Conservation (phyloP, 1,140 invertebrate species). For the Monochamus saltuarius region DNA sequence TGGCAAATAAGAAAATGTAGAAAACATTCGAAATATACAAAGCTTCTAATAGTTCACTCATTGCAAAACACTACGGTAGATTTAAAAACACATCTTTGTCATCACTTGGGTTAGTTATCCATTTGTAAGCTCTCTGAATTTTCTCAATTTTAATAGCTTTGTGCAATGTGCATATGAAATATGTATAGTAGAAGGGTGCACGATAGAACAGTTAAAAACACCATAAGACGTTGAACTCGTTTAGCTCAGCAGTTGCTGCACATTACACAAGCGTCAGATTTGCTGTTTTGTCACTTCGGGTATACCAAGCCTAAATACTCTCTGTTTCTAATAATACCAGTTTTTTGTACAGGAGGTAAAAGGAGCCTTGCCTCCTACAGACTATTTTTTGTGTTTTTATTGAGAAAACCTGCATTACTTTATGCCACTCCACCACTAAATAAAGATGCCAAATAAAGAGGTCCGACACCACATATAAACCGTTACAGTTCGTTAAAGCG, state of each 20-base stretch:
- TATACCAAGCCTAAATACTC: conserved; percentile 1
- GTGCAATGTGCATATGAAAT: conserved; percentile 37
- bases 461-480: no score
- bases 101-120: conserved; percentile 20
- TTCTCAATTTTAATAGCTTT: conserved; percentile 27
- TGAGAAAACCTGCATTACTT: conserved; percentile 13
- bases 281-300: not conserved
- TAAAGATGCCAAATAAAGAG: no score
- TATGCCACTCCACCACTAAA: not conserved
- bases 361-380: conserved; percentile 20
- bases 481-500: no score
- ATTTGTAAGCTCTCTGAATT: conserved; percentile 15
- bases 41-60: conserved; percentile 35
- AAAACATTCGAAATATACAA: conserved; percentile 38
- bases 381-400: conserved; percentile 35
- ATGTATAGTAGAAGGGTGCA: conserved; percentile 21
- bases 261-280: conserved; percentile 39
- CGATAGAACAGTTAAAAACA: conserved; percentile 18
- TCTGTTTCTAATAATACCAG: conserved; percentile 12
- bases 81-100: conserved; percentile 14
- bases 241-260: conserved; percentile 25
- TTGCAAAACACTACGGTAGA: conserved; percentile 27
- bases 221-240: conserved; percentile 15
- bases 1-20: conserved; percentile 33
- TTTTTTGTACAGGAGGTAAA: conserved; percentile 21